Percentiles rank a stretch among this genome's conserved stretches.
phyloP scores from a whole-genome alignment of 2,797 vertebrate genomes.

The Anas georgica region DNA sequence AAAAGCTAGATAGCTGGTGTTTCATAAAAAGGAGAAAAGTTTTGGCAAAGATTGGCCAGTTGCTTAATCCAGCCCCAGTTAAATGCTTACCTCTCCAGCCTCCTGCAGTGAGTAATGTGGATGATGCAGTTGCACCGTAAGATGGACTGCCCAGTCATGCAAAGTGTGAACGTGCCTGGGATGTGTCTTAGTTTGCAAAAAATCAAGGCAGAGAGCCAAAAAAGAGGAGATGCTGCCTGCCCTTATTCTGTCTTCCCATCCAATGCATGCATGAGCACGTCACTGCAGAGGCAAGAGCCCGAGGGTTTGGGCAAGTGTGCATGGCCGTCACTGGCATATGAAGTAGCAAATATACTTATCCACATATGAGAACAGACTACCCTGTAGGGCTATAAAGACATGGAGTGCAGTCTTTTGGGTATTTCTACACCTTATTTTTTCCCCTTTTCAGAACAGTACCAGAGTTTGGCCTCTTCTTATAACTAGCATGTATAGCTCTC shows the following conservation, averaged over 20 bases:
- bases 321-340: not conserved
- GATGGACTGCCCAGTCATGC: not conserved
- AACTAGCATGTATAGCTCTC: not conserved
- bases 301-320: not conserved
- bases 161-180: not conserved
- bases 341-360: not conserved
- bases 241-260: not conserved
- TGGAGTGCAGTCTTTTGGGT: not conserved
- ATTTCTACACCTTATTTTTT: not conserved
- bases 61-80: not conserved
- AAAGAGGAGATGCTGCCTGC: not conserved
- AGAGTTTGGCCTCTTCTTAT: not conserved
- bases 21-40: not conserved
- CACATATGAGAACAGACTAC: not conserved
- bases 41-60: not conserved
- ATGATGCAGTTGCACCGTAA: fast-evolving
- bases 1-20: not conserved
- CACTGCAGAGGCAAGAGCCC: not conserved
- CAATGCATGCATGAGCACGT: fast-evolving
- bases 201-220: not conserved
- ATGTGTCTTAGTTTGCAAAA: not conserved
- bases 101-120: not conserved
- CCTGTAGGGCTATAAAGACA: not conserved
- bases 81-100: not conserved
- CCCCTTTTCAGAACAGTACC: not conserved